Conservation (phyloP, 2,888 invertebrate genomes). For the Phaedon cochleariae region DNA sequence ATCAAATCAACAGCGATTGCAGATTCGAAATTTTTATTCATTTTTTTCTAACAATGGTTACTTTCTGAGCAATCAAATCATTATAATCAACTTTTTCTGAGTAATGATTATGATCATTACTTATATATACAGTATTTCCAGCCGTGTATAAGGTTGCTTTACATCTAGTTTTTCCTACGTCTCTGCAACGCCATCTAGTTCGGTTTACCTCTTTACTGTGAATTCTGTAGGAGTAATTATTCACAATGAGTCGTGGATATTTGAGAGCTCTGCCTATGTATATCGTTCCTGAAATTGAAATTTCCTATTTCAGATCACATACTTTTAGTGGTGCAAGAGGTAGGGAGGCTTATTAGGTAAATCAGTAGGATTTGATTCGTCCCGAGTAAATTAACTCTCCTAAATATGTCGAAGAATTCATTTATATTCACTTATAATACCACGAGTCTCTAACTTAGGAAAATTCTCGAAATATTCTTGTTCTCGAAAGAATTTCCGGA, state of each 20-base stretch:
- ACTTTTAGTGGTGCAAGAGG: no score
- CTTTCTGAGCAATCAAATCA: constrained; percentile 26
- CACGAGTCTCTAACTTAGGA: no score
- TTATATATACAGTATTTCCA: constrained; percentile 41
- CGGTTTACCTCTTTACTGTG: constrained; percentile 31
- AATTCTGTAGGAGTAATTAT: constrained; percentile 38
- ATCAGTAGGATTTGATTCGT: no score
- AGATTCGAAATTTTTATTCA: neutral
- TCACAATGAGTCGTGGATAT: constrained; percentile 38
- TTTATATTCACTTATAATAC: no score
- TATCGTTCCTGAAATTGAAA: constrained; percentile 10
- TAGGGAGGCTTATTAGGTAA: no score
- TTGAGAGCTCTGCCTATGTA: constrained; percentile 25
- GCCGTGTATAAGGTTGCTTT: constrained; percentile 40
- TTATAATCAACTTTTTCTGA: constrained; percentile 16
- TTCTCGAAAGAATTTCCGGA: no score
- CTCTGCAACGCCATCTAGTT: constrained; percentile 42
- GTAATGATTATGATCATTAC: constrained; percentile 43
- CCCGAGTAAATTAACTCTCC: no score
- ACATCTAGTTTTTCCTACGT: constrained; percentile 36
- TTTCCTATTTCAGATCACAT: neutral
- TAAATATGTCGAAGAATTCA: no score
- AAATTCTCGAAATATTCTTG: no score
- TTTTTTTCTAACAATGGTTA: constrained; percentile 25
- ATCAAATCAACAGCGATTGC: neutral